Base-by-base conservation (phyloP, 2,113 vertebrate species). In the Channa argus region DNA sequence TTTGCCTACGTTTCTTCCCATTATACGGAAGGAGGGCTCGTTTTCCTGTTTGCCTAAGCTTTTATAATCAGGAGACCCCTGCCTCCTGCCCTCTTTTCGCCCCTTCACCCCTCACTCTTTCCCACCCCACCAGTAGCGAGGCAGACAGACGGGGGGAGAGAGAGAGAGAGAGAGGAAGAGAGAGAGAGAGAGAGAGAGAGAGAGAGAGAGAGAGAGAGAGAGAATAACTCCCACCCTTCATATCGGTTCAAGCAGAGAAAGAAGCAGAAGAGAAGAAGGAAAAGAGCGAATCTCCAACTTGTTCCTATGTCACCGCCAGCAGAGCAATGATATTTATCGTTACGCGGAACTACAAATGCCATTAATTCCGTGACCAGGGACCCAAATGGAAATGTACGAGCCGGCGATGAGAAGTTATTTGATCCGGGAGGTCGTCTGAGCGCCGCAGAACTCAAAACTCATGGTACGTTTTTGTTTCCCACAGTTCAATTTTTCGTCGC, bases 201-300 rank as follows among this genome's bases (percentile, higher is more conserved):
- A 69, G 60, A 71, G 63, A 70, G 52, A 71, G 77, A 71, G 54
- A 77, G 66, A 80, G 67, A 70, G 76, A 71, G 58, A 69, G 58
- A 67, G 59, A 24, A 47, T 73, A 80, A 77, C 79, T 84, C 78
- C 77, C 82, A 86, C 73, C 44, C 61, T 65, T 77, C 79, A 84
- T 45, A 55, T 61, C 51, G 8, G 24, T 24, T 24, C 24, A 24
- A 24, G 24, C 24, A 24, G 24, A 24, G 24, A 24, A 24, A 24
- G 56, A 2, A 75, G 79, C 43, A 44, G 39, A 65, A 61, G 55
- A 64, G 49, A 74, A 14, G 44, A 61, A 49, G 56, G 24, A 24
- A 24, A 24, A 73, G 36, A 74, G 66, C 66, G 63, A 52, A 39
- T 64, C 62, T 12, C 13, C 75, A 82, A 90, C 82, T 90, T 86